These are phyloP conservation scores for Neodiprion virginianus DNA, from an alignment of 1,140 invertebrate species.

Conservation along the genomic window DNA sequence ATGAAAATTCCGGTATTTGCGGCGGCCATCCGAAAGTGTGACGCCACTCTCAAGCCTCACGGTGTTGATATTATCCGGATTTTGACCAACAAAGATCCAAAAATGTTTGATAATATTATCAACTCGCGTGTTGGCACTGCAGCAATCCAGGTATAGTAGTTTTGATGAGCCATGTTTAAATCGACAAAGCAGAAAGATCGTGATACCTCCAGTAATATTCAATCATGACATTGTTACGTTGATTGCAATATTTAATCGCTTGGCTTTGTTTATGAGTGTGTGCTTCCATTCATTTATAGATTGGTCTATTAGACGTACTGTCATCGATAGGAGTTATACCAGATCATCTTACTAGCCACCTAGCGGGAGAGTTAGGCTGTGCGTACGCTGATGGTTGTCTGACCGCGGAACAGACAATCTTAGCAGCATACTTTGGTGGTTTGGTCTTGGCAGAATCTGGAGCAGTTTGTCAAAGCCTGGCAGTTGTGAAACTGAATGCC, in stretches of 20 bases:
- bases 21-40: constrained; percentile 71
- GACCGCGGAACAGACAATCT: constrained; percentile 80
- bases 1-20: constrained; percentile 70
- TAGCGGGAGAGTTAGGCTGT: constrained; percentile 80
- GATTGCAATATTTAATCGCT: not conserved
- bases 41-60: constrained; percentile 73
- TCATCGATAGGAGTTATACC: constrained; percentile 69
- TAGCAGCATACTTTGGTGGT: constrained; percentile 85
- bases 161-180: constrained; percentile 26
- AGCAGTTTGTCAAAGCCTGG: constrained; percentile 83
- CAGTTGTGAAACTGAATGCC: constrained; percentile 75
- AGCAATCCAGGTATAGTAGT: constrained; percentile 70
- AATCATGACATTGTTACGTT: constrained; percentile 20
- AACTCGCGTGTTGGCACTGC: constrained; percentile 92
- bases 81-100: constrained; percentile 76
- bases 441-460: constrained; percentile 80
- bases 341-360: constrained; percentile 82
- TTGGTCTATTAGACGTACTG: constrained; percentile 80
- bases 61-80: constrained; percentile 83
- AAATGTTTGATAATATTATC: constrained; percentile 81
- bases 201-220: no score
- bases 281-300: constrained; percentile 47
- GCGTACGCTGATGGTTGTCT: constrained; percentile 85
- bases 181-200: no score
- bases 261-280: not conserved